Evolutionary conservation across 2,113 vertebrate species (phyloP), one percentile per base, ranked within the genome.

Genomic region (Centropus unirufus): DNA sequence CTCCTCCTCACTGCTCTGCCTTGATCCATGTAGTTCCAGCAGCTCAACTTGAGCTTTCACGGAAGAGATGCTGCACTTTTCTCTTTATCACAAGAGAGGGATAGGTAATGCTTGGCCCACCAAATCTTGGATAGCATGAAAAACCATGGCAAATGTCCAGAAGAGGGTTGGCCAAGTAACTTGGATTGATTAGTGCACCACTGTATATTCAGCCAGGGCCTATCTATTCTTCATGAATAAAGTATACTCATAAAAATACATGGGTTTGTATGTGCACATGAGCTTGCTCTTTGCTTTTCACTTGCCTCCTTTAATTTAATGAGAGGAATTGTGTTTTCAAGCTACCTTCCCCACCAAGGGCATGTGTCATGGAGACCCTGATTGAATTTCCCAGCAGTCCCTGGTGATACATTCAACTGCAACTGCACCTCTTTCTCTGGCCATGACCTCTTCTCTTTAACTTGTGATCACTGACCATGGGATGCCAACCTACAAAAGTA

Each of bases 181-280:
- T 46, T 34, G 64, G 46, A 46, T 9, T 11, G 52, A 42, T 29
- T 7, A 5, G 5, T 55, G 12, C 51, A 30, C 49, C 46, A 15
- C 39, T 40, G 6, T 62, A n/a, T 26, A 7, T 87, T 32, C 42
- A 63, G 59, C 29, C 1, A 0, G 0, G 34, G 69, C 23, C 26
- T 42, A 49, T 22, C 39, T 16, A 15, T 51, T 77, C 36, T 59
- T 27, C 2, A 0, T 58, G 22, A 80, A 32, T 36, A 62, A 87
- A 85, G 16, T 7, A 8, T 9, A 14, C 4, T 4, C 3, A 22
- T 55, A 66, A 75, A 58, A 88, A 51, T 36, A 17, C 1, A 0
- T 4, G 46, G 11, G 0, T 88, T 79, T 57, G 7, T 61, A 18
- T 14, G 24, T 42, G 32, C 13, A 14, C 5, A 2, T 3, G 9